A percentile compares a stretch with the other conserved stretches of the same genome.
Evolutionary conservation across 1,140 invertebrate genomes (phyloP).

Genomic region (honey bee (Apis mellifera)): Amel_HAv3.1 CM009936.2:8240001-8240500

Average conservation of each 20-base stretch:
- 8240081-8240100: slow-evolving; percentile 66
- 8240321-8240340: slow-evolving; percentile 56
- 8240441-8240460: slow-evolving; percentile 68
- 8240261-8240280: slow-evolving; percentile 67
- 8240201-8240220: slow-evolving; percentile 54
- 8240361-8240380: slow-evolving; percentile 52
- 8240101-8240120: slow-evolving; percentile 59
- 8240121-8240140: slow-evolving; percentile 48
- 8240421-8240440: slow-evolving; percentile 34
- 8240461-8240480: slow-evolving; percentile 71
- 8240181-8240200: slow-evolving; percentile 46
- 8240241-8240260: slow-evolving; percentile 53
- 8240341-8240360: slow-evolving; percentile 54
- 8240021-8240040: slow-evolving; percentile 24
- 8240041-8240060: slow-evolving; percentile 54
- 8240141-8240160: slow-evolving; percentile 44
- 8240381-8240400: slow-evolving; percentile 20
- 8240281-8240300: slow-evolving; percentile 71
- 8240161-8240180: slow-evolving; percentile 3
- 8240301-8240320: slow-evolving; percentile 71
- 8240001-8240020: slow-evolving; percentile 66
- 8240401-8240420: slow-evolving; percentile 6
- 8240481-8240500: slow-evolving; percentile 64
- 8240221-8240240: slow-evolving; percentile 66
- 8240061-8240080: slow-evolving; percentile 63